A percentile compares a stretch with the other conserved stretches of the same genome.
Conservation (phyloP, 2,888 invertebrate genomes). For the Colostygia pectinataria region DNA sequence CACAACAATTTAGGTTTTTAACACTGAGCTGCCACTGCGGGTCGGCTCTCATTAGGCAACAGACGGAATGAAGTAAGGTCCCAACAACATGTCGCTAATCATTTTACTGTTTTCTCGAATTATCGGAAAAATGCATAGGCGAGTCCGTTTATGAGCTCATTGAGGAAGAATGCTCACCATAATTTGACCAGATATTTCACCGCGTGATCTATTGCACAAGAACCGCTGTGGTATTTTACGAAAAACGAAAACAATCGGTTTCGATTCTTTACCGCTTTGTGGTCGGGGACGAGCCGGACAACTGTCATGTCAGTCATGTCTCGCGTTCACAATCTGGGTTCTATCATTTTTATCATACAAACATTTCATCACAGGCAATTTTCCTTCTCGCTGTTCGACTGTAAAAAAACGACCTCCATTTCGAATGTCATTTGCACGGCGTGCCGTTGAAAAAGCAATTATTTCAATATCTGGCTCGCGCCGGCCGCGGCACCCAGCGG, state of each 20-base stretch:
- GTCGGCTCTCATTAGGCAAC: constrained; percentile 63
- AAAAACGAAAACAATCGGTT: constrained; percentile 9
- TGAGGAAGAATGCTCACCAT: constrained; percentile 31
- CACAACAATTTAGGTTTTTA: constrained; percentile 80
- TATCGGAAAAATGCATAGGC: constrained; percentile 48
- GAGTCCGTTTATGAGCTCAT: constrained; percentile 36
- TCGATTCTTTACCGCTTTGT: constrained; percentile 9
- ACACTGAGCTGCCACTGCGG: constrained; percentile 68
- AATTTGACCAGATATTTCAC: constrained; percentile 23
- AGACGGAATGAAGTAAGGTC: constrained; percentile 43
- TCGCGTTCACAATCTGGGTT: constrained; percentile 21
- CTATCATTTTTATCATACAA: constrained; percentile 54
- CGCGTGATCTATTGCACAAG: constrained; percentile 4
- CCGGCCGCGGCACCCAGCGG: constrained; percentile 55
- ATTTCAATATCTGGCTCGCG: constrained; percentile 79
- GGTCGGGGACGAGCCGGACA: constrained; percentile 16
- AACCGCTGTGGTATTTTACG: constrained; percentile 8
- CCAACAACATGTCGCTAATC: constrained; percentile 66
- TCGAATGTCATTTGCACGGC: constrained; percentile 83
- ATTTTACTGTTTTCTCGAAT: constrained; percentile 68
- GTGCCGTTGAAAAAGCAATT: constrained; percentile 82
- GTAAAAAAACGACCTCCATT: constrained; percentile 81
- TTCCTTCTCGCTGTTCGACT: constrained; percentile 64
- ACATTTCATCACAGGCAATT: constrained; percentile 75
- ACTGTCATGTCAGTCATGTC: constrained; percentile 25